phyloP scores from a whole-genome alignment of 2,113 vertebrate genomes.

The Halcyon malimbica region DNA sequence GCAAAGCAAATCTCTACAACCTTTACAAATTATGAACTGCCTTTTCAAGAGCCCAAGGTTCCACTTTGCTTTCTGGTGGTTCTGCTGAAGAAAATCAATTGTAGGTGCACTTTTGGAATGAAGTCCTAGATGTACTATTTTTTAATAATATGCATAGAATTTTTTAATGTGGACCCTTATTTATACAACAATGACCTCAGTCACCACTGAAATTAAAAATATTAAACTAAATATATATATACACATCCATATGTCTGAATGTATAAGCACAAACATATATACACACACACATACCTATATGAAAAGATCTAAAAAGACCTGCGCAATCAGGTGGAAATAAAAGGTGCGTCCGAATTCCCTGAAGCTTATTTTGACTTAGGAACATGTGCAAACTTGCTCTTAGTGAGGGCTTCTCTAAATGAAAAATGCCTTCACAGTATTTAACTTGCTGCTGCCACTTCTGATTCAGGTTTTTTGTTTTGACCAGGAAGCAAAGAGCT shows the following conservation, averaged over 20 bases:
- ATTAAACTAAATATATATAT: neutral
- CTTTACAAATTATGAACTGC: neutral
- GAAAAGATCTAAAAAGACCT: neutral
- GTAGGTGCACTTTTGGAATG: neutral
- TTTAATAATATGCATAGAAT: neutral
- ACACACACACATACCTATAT: neutral
- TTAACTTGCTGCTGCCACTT: constrained; percentile 40
- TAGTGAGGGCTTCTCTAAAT: neutral
- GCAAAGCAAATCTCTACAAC: neutral
- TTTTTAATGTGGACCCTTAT: neutral
- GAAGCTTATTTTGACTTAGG: neutral
- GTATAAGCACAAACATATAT: neutral
- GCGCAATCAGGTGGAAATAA: neutral
- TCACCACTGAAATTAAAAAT: neutral
- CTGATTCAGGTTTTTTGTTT: constrained; percentile 27
- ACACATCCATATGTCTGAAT: neutral
- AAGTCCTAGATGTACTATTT: neutral
- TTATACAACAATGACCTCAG: neutral
- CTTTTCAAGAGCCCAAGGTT: neutral
- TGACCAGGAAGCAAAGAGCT: constrained; percentile 36
- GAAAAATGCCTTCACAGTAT: neutral
- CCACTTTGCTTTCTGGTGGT: neutral
- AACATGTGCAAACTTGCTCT: neutral
- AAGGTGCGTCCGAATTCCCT: neutral
- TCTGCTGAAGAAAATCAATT: neutral